Conservation (phyloP, 35 echinoderm and acorn worm genomes). For the Amphiura filiformis region DNA sequence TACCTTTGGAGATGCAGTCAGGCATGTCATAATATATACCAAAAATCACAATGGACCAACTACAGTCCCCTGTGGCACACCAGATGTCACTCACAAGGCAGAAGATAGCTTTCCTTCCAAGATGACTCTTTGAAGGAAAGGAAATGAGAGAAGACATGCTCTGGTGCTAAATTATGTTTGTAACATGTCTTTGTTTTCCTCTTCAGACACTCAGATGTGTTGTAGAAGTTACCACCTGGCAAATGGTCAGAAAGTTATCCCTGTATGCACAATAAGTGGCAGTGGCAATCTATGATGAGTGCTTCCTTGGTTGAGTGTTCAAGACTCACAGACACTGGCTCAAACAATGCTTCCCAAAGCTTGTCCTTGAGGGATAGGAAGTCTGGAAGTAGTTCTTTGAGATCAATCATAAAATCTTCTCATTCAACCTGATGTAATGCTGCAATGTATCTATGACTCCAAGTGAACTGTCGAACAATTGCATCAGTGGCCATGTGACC, state of each 20-base stretch:
- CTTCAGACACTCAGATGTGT: conserved; percentile 13
- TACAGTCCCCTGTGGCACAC: too few species aligned
- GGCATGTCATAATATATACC: too few species aligned
- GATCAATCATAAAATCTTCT: conserved; percentile 38
- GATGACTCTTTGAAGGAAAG: too few species aligned
- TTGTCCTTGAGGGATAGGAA: conserved; percentile 3
- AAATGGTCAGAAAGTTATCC: conserved; percentile 28
- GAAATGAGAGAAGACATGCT: too few species aligned
- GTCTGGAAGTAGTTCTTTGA: conserved; percentile 6
- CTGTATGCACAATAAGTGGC: neutral
- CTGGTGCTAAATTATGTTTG: too few species aligned
- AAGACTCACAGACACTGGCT: neutral
- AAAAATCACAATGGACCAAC: too few species aligned
- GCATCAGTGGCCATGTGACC: conserved; percentile 42
- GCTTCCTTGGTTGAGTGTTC: neutral
- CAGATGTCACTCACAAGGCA: too few species aligned
- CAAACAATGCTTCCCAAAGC: conserved; percentile 31
- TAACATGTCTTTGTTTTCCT: too few species aligned
- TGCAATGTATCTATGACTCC: conserved; percentile 33
- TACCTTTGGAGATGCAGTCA: too few species aligned
- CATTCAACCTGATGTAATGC: conserved; percentile 19
- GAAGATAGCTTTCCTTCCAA: too few species aligned
- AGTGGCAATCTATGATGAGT: neutral
- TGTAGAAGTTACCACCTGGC: conserved; percentile 36
- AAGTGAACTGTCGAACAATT: conserved; percentile 39